Evolutionary conservation across 2,113 vertebrate species (phyloP), one percentile per base, ranked within the genome.

Genomic region (Psilopsiagon aurifrons): DNA sequence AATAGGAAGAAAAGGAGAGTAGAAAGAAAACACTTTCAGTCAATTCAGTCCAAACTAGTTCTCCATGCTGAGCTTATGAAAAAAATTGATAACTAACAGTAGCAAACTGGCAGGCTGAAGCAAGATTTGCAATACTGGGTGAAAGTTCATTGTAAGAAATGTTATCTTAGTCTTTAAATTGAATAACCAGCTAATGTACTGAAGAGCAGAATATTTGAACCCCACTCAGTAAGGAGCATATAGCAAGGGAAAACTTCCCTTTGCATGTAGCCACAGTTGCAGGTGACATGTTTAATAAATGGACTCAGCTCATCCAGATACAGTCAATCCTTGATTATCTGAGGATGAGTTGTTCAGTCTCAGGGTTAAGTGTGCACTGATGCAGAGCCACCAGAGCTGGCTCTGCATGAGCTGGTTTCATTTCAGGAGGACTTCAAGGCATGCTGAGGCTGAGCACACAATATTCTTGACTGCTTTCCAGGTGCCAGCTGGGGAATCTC

Each of bases 301-400:
- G 35, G 52, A 29, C 54, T 82, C 31, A n/a, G 55, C 55, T 73
- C 46, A 28, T 20, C 49, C 60, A 59, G 49, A 20, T 55, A 15
- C 9, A 19, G 31, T 29, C 49, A 63, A 0, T 17, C n/a, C 49
- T n/a, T 70, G 79, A 7, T 83, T 80, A 59, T 35, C 54, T 3
- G 9, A 33, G 71, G 63, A 35, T 54, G 15, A 62, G 29, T 76
- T 63, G 41, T 35, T 41, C 39, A 44, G 31, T 60, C 44, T 73
- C 22, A 11, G 44, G 46, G 14, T n/a, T 90, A 59, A 49, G 43
- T 9, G 31, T 80, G 67, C 52, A 0, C 31, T 49, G 71, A 2
- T 43, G 59, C 0, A 0, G 31, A 39, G 74, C 19, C 15, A 9
- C 37, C 0, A 1, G 75, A 74, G 63, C 63, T 69, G 88, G 67